Percentiles rank a stretch among this genome's conserved stretches.
Evolutionary conservation across 2,888 invertebrate species (phyloP).

Genomic region (Patella depressa): DNA sequence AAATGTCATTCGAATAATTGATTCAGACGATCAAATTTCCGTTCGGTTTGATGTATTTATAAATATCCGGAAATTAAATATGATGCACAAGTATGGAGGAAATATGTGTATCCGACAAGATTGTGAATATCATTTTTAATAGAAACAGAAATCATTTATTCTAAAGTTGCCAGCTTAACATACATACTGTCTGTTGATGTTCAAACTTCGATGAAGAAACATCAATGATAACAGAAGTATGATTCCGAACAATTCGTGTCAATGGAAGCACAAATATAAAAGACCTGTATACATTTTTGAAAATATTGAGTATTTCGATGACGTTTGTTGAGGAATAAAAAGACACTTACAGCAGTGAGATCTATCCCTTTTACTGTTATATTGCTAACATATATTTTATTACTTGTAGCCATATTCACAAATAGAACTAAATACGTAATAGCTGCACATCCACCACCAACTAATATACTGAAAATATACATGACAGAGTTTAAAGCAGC

Average conservation of each 20-base stretch:
- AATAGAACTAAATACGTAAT: conserved; percentile 52
- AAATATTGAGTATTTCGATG: no score
- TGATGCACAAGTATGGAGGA: no score
- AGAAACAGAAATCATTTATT: no score
- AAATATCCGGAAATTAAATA: background rate
- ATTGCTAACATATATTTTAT: background rate
- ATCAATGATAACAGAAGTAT: no score
- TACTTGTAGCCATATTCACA: conserved; percentile 31
- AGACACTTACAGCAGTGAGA: background rate
- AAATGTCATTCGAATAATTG: background rate
- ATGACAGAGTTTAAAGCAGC: background rate
- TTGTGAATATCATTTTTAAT: no score
- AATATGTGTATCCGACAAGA: no score
- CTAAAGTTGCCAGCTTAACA: no score
- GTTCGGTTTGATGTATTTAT: background rate
- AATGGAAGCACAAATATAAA: no score
- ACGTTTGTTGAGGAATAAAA: background rate
- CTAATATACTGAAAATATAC: conserved; percentile 44
- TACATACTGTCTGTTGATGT: no score
- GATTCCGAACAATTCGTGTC: no score
- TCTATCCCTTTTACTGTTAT: background rate
- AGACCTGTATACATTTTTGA: no score
- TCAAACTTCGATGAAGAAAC: no score
- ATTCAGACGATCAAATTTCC: background rate
- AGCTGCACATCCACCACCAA: conserved; percentile 50